phyloP scores from a whole-genome alignment of 2,888 invertebrate species.

The Leucophenga maculata region DNA sequence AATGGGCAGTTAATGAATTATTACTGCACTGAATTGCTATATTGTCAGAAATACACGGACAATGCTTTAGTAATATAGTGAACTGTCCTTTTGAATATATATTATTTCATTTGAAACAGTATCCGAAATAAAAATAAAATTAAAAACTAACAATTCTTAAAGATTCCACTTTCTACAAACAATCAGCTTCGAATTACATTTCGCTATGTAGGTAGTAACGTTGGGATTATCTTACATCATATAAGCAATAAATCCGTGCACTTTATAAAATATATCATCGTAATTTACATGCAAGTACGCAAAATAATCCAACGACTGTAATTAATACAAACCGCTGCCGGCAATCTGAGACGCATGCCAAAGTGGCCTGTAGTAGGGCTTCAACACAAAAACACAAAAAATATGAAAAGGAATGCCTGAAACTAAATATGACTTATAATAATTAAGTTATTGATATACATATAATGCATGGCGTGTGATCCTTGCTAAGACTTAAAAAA shows the following conservation, averaged over 20 bases:
- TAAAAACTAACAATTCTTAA: not conserved
- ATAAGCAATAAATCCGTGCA: no score
- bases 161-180: conserved; percentile 20
- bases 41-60: no score
- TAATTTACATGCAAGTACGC: no score
- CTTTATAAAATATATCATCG: no score
- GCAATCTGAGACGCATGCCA: conserved; percentile 31
- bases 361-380: conserved; percentile 24
- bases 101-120: no score
- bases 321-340: not conserved
- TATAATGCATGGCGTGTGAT: conserved; percentile 54
- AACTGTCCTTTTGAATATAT: no score
- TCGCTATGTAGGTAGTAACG: no score
- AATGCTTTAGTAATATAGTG: no score
- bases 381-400: not conserved
- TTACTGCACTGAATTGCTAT: no score
- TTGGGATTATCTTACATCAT: no score
- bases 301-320: not conserved
- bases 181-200: not conserved
- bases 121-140: not conserved
- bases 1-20: no score
- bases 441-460: conserved; percentile 60
- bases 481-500: conserved; percentile 36
- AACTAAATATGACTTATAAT: conserved; percentile 42
- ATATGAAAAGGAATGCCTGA: not conserved